Base-by-base conservation (phyloP, 2,888 invertebrate genomes). In the Cryptophagus acutangulus region DNA sequence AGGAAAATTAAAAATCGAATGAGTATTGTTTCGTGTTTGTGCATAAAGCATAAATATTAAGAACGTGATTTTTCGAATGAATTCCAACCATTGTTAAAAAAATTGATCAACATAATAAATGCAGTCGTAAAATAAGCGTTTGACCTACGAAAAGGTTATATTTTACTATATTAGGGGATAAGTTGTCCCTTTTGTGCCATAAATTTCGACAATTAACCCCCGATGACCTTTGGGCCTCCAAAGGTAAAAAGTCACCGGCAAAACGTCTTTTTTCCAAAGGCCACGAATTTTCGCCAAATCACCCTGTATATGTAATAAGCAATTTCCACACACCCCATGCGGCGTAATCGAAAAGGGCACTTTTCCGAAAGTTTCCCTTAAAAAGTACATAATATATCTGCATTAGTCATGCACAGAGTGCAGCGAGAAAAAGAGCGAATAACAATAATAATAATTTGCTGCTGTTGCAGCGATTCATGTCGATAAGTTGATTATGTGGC, bases 151-250 rank as follows among this genome's bases (percentile, higher is more conserved):
- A 64, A 67, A 67, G 66, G 66, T 66, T 62, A 66, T 55, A 60
- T 60, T 63, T 63, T 63, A 62, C 48, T 61, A 49, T 63, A 65
- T 66, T 65, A 66, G 61, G 63, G 62, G 58, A 65, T 67, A 67
- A 67, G 59, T 59, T 59, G 63, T 66, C 69, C 69, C 67, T 61
- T 59, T 58, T 58, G 66, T 58, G 57, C 59, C 62, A 63, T 69
- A 69, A 68, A 66, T 65, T 55, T 51, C 48, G 57, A 57, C 64
- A 66, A 67, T 69, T 68, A 67, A 66, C 62, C 65, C 63, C 58
- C 34, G 39, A 50, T 62, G 66, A 67, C 68, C 68, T 67, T 67
- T 67, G 45, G 53, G 57, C 51, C 59, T 59, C 58, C n/a, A 57
- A 61, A 65, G 62, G 65, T 63, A 64, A 63, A 62, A 63, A 61